Conservation (phyloP, 2,797 vertebrate species). For the Cyclura pinguis region DNA sequence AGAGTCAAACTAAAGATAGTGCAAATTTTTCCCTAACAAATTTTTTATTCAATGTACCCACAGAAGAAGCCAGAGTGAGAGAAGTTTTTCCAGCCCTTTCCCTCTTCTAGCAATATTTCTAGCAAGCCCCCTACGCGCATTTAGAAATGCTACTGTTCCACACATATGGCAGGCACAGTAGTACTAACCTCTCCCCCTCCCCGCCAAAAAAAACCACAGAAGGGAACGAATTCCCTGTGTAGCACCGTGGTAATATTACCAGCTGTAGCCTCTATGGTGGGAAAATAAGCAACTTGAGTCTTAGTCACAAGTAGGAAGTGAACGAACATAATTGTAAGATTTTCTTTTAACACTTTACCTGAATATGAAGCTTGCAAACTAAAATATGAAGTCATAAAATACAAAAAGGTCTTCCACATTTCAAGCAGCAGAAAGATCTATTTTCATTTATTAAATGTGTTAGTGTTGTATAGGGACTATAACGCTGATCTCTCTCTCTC, state of each 20-base stretch:
- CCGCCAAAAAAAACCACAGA: neutral
- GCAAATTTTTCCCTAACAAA: neutral
- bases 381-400: conserved; percentile 7
- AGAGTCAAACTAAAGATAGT: neutral
- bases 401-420: neutral
- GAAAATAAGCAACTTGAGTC: neutral
- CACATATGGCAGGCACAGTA: no score
- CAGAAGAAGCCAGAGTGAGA: neutral
- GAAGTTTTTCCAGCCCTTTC: no score
- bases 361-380: neutral
- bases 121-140: neutral
- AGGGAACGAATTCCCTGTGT: neutral
- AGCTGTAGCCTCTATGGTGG: neutral
- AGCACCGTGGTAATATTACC: neutral
- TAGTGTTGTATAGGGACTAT: neutral
- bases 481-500: neutral
- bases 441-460: conserved; percentile 4
- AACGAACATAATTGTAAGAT: neutral
- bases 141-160: neutral
- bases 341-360: neutral
- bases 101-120: neutral
- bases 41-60: neutral
- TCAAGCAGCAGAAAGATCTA: neutral
- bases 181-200: neutral
- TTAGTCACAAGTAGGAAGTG: neutral